phyloP scores from a whole-genome alignment of 2,888 invertebrate species.

The Xestia rhomboidea region DNA sequence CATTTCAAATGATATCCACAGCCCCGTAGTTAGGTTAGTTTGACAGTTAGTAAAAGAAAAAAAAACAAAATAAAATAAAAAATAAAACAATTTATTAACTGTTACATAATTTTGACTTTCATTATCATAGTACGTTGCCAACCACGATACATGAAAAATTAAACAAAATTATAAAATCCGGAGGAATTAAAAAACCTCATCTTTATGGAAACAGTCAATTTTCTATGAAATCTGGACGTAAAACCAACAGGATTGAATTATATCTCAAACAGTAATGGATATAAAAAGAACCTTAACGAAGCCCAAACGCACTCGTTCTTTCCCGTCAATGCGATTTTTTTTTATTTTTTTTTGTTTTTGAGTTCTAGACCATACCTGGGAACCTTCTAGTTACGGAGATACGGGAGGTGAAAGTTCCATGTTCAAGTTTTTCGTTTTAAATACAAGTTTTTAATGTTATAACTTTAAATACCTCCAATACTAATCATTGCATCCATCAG shows the following conservation, averaged over 20 bases:
- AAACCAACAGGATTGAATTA: background rate
- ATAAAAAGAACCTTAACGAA: background rate
- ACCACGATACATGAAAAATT: background rate
- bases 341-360: too few relatives aligned
- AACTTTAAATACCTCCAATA: too few relatives aligned
- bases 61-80: conserved; percentile 45
- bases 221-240: background rate
- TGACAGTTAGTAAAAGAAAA: conserved; percentile 12
- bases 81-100: conserved; percentile 34
- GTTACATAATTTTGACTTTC: conserved; percentile 25
- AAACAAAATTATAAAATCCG: background rate
- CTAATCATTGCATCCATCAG: too few relatives aligned
- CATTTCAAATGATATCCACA: background rate
- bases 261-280: background rate
- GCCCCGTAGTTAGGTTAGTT: background rate
- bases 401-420: too few relatives aligned
- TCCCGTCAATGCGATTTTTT: background rate
- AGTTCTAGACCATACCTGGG: background rate
- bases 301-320: background rate
- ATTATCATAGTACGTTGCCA: conserved; percentile 1
- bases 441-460: too few relatives aligned
- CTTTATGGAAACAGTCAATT: background rate
- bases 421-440: too few relatives aligned
- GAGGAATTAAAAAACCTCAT: background rate
- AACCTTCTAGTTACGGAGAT: too few relatives aligned